phyloP scores from a whole-genome alignment of 2,888 invertebrate genomes.

The Busseola fusca region DNA sequence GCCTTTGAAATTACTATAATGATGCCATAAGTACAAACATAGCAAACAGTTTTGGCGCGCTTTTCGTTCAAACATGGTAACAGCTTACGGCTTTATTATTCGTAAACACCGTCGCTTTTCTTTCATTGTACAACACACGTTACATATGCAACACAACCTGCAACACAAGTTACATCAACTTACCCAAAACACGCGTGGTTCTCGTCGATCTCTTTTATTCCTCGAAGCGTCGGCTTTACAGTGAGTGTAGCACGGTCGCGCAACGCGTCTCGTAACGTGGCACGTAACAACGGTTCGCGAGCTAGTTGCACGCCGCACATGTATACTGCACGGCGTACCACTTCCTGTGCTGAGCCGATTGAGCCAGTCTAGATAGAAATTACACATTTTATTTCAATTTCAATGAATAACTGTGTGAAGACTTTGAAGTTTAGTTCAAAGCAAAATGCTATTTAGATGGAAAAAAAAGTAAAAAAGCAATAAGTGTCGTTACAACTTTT shows the following conservation, averaged over 20 bases:
- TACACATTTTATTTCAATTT: not conserved
- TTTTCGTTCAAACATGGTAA: not conserved
- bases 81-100: no score
- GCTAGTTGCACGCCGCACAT: slow-evolving; percentile 98
- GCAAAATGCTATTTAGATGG: not conserved
- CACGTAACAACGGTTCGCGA: slow-evolving; percentile 96
- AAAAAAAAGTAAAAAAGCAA: not conserved
- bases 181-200: slow-evolving; percentile 94
- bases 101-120: not conserved
- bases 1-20: not conserved
- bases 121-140: not conserved
- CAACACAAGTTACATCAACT: slow-evolving; percentile 18
- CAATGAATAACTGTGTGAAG: no score
- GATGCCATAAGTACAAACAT: not conserved
- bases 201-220: slow-evolving; percentile 98
- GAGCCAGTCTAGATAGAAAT: slow-evolving; percentile 65
- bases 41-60: not conserved
- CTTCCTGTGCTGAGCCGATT: slow-evolving; percentile 92
- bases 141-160: slow-evolving; percentile 92
- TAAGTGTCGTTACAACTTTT: no score
- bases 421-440: not conserved
- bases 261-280: slow-evolving; percentile 95
- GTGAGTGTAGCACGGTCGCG: slow-evolving; percentile 96
- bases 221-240: slow-evolving; percentile 96
- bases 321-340: slow-evolving; percentile 96